A percentile compares a stretch with the other conserved stretches of the same genome.
These are phyloP conservation scores for Ianthella basta DNA, from an alignment of 37 sponge, comb jelly and placozoan genomes.

Conservation along the genomic window DNA sequence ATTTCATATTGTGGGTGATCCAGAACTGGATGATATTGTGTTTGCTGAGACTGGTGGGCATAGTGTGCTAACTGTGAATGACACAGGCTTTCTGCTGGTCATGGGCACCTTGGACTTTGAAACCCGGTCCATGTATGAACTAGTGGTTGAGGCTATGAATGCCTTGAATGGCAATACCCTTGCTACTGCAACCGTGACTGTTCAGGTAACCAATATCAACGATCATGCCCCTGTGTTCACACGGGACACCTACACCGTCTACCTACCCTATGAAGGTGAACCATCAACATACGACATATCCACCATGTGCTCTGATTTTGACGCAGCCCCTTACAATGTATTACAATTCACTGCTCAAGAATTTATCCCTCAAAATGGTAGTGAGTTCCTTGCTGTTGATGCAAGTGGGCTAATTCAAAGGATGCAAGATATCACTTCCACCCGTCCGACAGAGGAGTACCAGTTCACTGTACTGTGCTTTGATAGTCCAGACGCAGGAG, in stretches of 20 bases:
- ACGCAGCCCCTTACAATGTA: conserved; percentile 7
- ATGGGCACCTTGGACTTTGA: conserved; percentile 26
- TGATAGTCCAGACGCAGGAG: not conserved
- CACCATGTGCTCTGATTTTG: not conserved
- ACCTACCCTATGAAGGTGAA: not conserved
- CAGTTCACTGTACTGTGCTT: not conserved
- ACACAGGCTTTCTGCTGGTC: conserved; percentile 29
- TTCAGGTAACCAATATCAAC: conserved; percentile 21
- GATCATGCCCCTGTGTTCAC: conserved; percentile 34
- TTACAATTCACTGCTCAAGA: not conserved
- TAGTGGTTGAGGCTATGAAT: conserved; percentile 1
- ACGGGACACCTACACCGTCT: not conserved
- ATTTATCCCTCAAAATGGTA: too few species aligned
- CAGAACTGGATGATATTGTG: too few species aligned
- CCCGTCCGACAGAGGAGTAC: not conserved
- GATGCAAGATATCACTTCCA: not conserved
- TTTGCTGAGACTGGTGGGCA: too few species aligned
- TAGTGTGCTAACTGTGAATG: too few species aligned
- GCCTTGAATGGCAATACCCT: not conserved
- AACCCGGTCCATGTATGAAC: not conserved
- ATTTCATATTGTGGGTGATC: not conserved
- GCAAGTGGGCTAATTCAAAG: not conserved
- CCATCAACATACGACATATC: not conserved
- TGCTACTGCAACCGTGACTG: conserved; percentile 21
- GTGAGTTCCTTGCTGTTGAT: not conserved